These are phyloP conservation scores for Megalops cyprinoides DNA, from an alignment of 2,797 vertebrate species.

Conservation along the genomic window DNA sequence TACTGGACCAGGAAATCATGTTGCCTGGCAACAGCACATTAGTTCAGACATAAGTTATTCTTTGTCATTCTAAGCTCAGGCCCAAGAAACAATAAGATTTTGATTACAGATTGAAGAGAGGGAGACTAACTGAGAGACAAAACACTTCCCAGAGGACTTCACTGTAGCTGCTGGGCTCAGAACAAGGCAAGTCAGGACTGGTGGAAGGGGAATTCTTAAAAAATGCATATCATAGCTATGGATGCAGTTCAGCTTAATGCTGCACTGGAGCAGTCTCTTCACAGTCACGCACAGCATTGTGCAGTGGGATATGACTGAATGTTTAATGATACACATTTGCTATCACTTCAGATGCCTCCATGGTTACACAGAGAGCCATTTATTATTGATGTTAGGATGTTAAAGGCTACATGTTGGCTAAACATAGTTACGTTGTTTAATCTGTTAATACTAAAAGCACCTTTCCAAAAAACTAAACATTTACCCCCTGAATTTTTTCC, in stretches of 20 bases:
- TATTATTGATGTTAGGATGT: background rate
- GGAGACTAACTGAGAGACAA: background rate
- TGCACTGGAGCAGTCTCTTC: too few species aligned
- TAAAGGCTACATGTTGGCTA: too few species aligned
- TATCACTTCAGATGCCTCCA: too few species aligned
- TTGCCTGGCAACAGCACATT: constrained; percentile 79
- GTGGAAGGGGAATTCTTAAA: constrained; percentile 17
- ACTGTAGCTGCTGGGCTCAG: background rate
- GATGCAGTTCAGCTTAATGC: background rate
- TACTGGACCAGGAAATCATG: constrained; percentile 64
- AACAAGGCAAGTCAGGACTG: background rate
- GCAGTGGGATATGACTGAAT: too few species aligned
- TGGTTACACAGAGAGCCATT: background rate
- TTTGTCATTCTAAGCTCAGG: constrained; percentile 63
- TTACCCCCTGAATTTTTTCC: too few species aligned
- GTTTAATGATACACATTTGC: too few species aligned
- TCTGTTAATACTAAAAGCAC: too few species aligned
- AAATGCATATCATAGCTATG: background rate
- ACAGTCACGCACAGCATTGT: too few species aligned
- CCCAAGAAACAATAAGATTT: constrained; percentile 53
- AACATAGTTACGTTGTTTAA: too few species aligned
- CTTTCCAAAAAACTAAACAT: too few species aligned
- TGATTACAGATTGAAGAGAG: constrained; percentile 38
- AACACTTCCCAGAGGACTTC: background rate
- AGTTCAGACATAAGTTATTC: constrained; percentile 68